Conservation (phyloP, 2,888 invertebrate genomes). For the Quadroppia sp. region DNA sequence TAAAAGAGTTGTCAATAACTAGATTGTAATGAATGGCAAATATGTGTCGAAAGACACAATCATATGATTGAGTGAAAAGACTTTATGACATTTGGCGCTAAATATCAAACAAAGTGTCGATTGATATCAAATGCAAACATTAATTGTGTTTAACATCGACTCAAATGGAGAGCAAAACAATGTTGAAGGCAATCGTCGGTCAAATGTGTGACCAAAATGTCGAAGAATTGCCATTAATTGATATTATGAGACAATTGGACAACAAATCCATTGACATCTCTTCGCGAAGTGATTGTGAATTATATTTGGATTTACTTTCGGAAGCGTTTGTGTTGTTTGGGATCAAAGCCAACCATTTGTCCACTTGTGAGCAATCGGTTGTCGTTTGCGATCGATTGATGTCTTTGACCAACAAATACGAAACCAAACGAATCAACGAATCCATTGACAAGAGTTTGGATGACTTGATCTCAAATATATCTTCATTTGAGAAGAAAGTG, state of each 20-base stretch:
- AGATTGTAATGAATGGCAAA: too few relatives aligned
- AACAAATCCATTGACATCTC: neutral
- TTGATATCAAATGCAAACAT: too few relatives aligned
- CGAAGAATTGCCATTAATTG: neutral
- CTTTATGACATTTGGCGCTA: too few relatives aligned
- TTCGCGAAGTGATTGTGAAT: neutral
- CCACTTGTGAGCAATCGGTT: neutral
- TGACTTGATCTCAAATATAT: neutral
- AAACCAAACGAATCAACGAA: neutral
- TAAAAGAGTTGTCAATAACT: too few relatives aligned
- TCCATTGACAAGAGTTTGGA: neutral
- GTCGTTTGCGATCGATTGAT: neutral
- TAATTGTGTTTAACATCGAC: neutral
- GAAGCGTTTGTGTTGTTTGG: conserved; percentile 2
- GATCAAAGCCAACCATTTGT: conserved; percentile 10
- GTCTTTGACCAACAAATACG: neutral
- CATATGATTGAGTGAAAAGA: too few relatives aligned
- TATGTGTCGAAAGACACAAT: too few relatives aligned
- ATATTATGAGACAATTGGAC: neutral
- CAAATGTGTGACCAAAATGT: neutral
- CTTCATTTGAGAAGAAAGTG: neutral
- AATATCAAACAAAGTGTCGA: too few relatives aligned
- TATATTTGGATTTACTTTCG: conserved; percentile 23
- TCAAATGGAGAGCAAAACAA: neutral
- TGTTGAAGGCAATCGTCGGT: neutral